phyloP scores from a whole-genome alignment of 2,797 vertebrate species.

The Anabacerthia variegaticeps region DNA sequence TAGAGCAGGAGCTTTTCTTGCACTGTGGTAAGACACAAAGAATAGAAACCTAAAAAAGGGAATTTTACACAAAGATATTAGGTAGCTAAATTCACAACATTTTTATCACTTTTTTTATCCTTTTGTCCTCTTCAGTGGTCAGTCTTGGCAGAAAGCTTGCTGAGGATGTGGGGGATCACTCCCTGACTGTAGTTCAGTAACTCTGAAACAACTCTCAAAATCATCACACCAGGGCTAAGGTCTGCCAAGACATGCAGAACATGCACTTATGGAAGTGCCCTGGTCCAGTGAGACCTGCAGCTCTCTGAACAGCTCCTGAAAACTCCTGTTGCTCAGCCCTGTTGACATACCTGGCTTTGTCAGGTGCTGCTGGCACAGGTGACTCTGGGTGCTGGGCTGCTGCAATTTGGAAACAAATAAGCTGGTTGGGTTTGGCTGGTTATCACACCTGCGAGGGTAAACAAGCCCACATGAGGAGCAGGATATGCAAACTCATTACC shows the following conservation, averaged over 20 bases:
- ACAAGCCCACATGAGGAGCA: neutral
- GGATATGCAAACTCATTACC: neutral
- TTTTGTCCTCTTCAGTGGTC: neutral
- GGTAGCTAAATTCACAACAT: neutral
- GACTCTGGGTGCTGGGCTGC: neutral
- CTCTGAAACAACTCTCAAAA: neutral
- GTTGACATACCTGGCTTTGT: neutral
- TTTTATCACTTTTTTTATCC: neutral
- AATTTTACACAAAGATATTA: neutral
- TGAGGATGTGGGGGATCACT: neutral
- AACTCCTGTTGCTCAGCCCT: neutral
- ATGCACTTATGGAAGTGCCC: no score
- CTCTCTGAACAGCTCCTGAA: neutral
- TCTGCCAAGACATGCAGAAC: neutral
- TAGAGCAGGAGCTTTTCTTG: neutral
- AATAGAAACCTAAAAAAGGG: neutral
- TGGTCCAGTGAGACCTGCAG: neutral
- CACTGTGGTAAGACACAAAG: neutral
- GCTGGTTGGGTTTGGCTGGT: conserved; percentile 13
- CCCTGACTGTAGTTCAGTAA: neutral
- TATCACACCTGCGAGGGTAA: conserved; percentile 14
- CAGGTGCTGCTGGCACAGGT: neutral
- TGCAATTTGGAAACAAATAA: neutral
- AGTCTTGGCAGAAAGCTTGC: neutral
- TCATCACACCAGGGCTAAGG: neutral